phyloP scores from a whole-genome alignment of 2,888 invertebrate species.

The Papilio demoleus region DNA sequence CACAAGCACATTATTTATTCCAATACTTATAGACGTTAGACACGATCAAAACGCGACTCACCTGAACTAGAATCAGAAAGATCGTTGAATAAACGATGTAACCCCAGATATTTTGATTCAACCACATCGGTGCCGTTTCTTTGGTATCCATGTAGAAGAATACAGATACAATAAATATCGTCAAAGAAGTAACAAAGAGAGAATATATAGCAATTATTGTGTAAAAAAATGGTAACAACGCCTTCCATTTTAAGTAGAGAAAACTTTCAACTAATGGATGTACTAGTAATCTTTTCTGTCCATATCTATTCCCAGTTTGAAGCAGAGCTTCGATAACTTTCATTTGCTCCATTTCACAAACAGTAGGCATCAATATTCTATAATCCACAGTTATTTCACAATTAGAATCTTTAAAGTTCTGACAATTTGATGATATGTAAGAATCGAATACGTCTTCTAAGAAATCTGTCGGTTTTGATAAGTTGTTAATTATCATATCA shows the following conservation, averaged over 20 bases:
- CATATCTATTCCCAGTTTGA: slow-evolving; percentile 78
- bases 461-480: slow-evolving; percentile 81
- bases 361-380: slow-evolving; percentile 73
- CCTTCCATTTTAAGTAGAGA: slow-evolving; percentile 82
- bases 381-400: slow-evolving; percentile 81
- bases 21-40: no score
- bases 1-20: no score
- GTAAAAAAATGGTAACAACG: slow-evolving; percentile 80
- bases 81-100: slow-evolving; percentile 69
- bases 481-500: slow-evolving; percentile 78
- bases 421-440: slow-evolving; percentile 74
- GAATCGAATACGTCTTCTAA: slow-evolving; percentile 81
- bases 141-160: slow-evolving; percentile 74
- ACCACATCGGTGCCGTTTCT: slow-evolving; percentile 57
- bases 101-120: slow-evolving; percentile 65
- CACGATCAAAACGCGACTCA: slow-evolving; percentile 50
- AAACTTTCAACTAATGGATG: slow-evolving; percentile 84
- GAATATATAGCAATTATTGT: slow-evolving; percentile 77
- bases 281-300: slow-evolving; percentile 75
- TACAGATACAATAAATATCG: slow-evolving; percentile 75
- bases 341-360: slow-evolving; percentile 79
- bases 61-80: slow-evolving; percentile 70
- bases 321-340: slow-evolving; percentile 81
- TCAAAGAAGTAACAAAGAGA: slow-evolving; percentile 77
- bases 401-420: slow-evolving; percentile 66